Conservation (phyloP, 2,888 invertebrate species). For the Hybos culiciformis region DNA sequence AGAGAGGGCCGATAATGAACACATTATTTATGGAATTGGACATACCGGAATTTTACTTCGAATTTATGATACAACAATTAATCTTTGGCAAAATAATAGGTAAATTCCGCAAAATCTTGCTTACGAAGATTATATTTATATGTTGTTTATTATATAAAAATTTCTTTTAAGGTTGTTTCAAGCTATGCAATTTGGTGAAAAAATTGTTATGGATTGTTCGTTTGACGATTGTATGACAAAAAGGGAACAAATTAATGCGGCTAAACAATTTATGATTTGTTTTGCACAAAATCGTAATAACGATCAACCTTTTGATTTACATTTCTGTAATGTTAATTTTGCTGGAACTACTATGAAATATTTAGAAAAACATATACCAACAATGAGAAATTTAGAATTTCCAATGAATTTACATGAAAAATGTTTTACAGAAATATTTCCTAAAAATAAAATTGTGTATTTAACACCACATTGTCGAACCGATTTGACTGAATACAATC, state of each 20-base stretch:
- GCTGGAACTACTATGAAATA: slow-evolving; percentile 40
- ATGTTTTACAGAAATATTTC: slow-evolving; percentile 69
- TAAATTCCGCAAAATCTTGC: slow-evolving; percentile 17
- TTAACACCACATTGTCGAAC: slow-evolving; percentile 71
- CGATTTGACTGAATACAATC: slow-evolving; percentile 53
- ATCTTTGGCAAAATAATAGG: slow-evolving; percentile 40
- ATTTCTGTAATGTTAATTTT: slow-evolving; percentile 55
- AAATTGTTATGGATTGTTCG: slow-evolving; percentile 69
- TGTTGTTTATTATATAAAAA: not conserved
- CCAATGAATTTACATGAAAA: slow-evolving; percentile 55
- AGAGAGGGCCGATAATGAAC: slow-evolving; percentile 26
- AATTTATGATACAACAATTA: slow-evolving; percentile 45
- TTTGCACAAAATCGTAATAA: slow-evolving; percentile 62
- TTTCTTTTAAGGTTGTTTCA: slow-evolving; percentile 39
- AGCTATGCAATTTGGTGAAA: slow-evolving; percentile 54
- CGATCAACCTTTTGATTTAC: slow-evolving; percentile 64
- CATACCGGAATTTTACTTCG: slow-evolving; percentile 46
- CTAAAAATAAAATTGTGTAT: slow-evolving; percentile 69
- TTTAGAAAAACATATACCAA: slow-evolving; percentile 49
- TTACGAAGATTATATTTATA: not conserved
- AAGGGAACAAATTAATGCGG: slow-evolving; percentile 56
- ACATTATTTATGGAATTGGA: slow-evolving; percentile 36
- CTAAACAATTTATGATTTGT: slow-evolving; percentile 58
- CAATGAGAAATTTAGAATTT: slow-evolving; percentile 52
- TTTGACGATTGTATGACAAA: slow-evolving; percentile 63